phyloP scores from a whole-genome alignment of 2,888 invertebrate genomes.

The Anthophora plumipes region DNA sequence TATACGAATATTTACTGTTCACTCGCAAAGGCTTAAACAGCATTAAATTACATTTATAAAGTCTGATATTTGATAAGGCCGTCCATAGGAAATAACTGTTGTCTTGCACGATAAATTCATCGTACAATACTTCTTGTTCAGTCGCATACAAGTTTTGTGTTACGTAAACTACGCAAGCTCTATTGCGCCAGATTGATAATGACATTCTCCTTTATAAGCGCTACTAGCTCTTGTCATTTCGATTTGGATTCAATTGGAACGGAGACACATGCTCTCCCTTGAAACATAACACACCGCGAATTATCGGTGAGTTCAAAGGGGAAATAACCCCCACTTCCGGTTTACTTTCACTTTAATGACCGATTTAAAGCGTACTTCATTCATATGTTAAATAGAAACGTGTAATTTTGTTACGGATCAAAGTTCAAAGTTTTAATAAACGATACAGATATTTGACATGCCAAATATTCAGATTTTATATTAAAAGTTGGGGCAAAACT shows the following conservation, averaged over 20 bases:
- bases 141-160: background rate
- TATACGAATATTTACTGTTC: background rate
- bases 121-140: conserved; percentile 9
- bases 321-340: no score
- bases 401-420: no score
- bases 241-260: conserved; percentile 36
- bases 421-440: no score
- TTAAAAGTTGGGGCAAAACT: no score
- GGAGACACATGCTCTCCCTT: conserved; percentile 1
- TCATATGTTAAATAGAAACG: no score
- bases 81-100: conserved; percentile 13
- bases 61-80: conserved; percentile 22
- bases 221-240: conserved; percentile 12
- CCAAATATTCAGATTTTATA: no score
- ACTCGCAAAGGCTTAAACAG: background rate
- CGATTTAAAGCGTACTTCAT: no score
- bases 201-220: conserved; percentile 33
- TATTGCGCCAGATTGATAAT: conserved; percentile 32
- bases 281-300: background rate
- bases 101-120: conserved; percentile 18
- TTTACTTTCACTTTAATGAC: no score
- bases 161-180: conserved; percentile 38
- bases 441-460: no score
- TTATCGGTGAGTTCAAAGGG: no score
- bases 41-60: conserved; percentile 13